Conservation (phyloP, 2,113 vertebrate genomes). For the Stegostoma tigrinum region DNA sequence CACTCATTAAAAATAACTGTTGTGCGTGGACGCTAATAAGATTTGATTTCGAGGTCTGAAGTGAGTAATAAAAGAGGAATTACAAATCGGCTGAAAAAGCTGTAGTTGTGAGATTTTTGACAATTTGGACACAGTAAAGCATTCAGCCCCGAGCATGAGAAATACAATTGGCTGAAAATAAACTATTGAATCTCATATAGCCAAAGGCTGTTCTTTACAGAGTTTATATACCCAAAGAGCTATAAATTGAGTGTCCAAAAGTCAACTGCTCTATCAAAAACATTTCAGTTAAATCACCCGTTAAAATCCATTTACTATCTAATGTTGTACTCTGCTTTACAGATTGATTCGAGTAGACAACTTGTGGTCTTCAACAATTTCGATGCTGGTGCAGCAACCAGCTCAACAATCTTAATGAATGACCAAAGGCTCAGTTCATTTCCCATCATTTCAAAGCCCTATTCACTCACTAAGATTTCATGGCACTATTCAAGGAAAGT, state of each 20-base stretch:
- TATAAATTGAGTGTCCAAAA: not conserved
- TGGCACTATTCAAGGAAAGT: not conserved
- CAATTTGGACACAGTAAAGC: not conserved
- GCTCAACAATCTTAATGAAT: not conserved
- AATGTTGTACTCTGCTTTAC: not conserved
- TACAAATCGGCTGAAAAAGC: not conserved
- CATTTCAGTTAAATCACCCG: not conserved
- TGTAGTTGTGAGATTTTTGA: not conserved
- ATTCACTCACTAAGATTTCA: not conserved
- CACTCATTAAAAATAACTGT: not conserved
- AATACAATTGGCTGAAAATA: not conserved
- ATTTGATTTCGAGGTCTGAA: not conserved
- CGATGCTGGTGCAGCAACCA: not conserved
- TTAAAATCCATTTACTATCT: not conserved
- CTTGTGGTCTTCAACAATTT: not conserved
- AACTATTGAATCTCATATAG: not conserved
- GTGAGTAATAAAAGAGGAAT: not conserved
- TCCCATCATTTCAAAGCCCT: not conserved
- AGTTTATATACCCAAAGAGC: not conserved
- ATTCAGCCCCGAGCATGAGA: not conserved
- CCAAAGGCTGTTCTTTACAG: not conserved
- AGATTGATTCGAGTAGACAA: not conserved
- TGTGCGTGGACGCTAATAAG: not conserved
- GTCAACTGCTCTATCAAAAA: not conserved
- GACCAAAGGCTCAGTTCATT: not conserved